These are phyloP conservation scores for Helicoverpa assulta DNA, from an alignment of 2,888 invertebrate genomes.

Conservation along the genomic window DNA sequence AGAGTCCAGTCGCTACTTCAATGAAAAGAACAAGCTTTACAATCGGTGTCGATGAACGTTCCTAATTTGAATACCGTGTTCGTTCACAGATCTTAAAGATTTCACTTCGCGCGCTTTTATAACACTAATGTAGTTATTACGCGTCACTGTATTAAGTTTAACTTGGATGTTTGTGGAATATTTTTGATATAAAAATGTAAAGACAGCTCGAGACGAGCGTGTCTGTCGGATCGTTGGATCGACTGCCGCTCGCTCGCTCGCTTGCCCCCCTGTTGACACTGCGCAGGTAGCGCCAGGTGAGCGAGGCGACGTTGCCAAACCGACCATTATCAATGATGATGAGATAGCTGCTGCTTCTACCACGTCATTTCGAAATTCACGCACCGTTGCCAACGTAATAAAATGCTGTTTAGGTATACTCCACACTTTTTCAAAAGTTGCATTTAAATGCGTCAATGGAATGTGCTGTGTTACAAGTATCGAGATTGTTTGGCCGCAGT, in stretches of 20 bases:
- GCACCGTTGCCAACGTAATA: conserved; percentile 77
- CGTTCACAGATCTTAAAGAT: conserved; percentile 65
- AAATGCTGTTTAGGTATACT: conserved; percentile 73
- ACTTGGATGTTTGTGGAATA: conserved; percentile 72
- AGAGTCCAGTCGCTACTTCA: conserved; percentile 68
- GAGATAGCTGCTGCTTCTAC: conserved; percentile 83
- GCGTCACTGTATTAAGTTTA: conserved; percentile 65
- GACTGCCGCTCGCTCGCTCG: conserved; percentile 80
- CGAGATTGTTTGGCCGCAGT: conserved; percentile 59
- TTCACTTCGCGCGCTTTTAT: conserved; percentile 68
- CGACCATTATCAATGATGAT: conserved; percentile 88
- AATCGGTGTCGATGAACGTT: conserved; percentile 74
- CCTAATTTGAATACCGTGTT: conserved; percentile 67
- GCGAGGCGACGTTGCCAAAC: conserved; percentile 89
- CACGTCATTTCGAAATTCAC: conserved; percentile 79
- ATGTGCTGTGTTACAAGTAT: conserved; percentile 58
- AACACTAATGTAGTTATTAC: conserved; percentile 64
- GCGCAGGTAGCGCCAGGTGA: conserved; percentile 90
- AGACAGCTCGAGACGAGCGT: conserved; percentile 78
- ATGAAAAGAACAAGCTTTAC: conserved; percentile 68
- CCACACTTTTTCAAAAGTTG: conserved; percentile 56
- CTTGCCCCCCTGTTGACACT: conserved; percentile 88
- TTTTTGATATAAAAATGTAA: conserved; percentile 69
- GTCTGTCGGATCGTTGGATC: conserved; percentile 82
- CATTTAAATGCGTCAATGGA: conserved; percentile 72